Base-by-base conservation (phyloP, 2,888 invertebrate genomes). In the Cerceris ruficornis region DNA sequence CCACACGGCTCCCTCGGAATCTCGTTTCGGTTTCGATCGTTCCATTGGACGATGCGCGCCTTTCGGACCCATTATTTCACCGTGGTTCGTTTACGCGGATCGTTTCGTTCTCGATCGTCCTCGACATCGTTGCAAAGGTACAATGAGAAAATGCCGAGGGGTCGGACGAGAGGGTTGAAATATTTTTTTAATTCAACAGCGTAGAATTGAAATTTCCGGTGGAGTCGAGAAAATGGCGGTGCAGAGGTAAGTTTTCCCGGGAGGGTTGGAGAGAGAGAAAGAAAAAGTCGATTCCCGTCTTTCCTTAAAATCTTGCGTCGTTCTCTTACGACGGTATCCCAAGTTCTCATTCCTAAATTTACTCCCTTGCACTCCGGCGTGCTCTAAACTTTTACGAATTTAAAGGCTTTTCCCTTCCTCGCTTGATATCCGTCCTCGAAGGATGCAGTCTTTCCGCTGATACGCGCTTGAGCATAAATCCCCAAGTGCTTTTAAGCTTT, bases 401-500 rank as follows among this genome's bases (percentile, higher is more conserved):
- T 77, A 83, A 77, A 73, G 69, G 62, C 70, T 82, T 69, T 79
- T 49, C 70, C 49, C 41, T 68, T 73, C 54, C 68, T 50, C 67
- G 61, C 46, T 80, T 83, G 77, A 77, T 81, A 80, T 52, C 55
- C 75, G 59, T 70, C 49, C 59, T 46, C 50, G 15, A 41, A 61
- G 58, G 74, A 73, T 75, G 75, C 73, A 70, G 67, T 71, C 65
- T 54, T 66, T 69, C 52, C 65, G 86, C 88, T 70, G 84, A 82
- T 83, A 85, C 72, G 68, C 81, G 76, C 50, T 43, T 59, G 65
- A 77, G 81, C 76, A 86, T 84, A 86, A 86, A 86, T 84, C 77
- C 77, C 79, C 76, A 81, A 84, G 86, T 86, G 84, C 83, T 86
- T 86, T 86, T 80, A 84, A 86, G 86, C 86, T 86, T 86, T 86